phyloP scores from a whole-genome alignment of 2,113 vertebrate species.

The Gnathonemus longibarbis region DNA sequence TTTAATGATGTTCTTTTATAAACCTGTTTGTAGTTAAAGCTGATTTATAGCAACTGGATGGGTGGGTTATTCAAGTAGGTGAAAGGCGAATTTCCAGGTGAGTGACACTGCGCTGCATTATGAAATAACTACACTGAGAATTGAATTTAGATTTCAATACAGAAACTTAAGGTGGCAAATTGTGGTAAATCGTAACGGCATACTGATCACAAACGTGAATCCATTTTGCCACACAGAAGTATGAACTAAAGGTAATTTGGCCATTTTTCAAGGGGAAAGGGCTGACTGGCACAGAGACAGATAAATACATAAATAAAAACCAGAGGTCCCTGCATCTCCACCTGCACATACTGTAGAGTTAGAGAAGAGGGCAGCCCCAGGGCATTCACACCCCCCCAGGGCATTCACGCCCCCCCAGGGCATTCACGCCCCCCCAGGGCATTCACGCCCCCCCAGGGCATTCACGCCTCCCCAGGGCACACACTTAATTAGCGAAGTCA shows the following conservation, averaged over 20 bases:
- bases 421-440: not conserved
- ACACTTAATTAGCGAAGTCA: constrained; percentile 12
- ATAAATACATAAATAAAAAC: not conserved
- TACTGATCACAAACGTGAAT: not conserved
- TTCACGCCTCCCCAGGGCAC: not conserved
- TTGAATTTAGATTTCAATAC: not conserved
- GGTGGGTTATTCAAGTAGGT: not conserved
- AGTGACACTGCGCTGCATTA: not conserved
- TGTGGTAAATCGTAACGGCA: not conserved
- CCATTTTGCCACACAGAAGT: not conserved
- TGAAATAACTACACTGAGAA: not conserved
- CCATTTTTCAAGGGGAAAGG: not conserved
- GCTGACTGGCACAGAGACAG: not conserved
- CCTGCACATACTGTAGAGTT: not conserved
- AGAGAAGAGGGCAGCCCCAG: not conserved
- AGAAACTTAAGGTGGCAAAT: not conserved
- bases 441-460: not conserved
- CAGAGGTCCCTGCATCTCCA: not conserved
- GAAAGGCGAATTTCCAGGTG: not conserved
- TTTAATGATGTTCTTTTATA: not conserved
- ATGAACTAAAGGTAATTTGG: not conserved
- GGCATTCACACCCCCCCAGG: not conserved
- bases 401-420: not conserved
- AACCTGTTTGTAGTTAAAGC: not conserved
- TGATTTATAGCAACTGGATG: not conserved